A percentile compares a stretch with the other conserved stretches of the same genome.
phyloP scores from a whole-genome alignment of 2,113 vertebrate species.

The Thalassoma bifasciatum region DNA sequence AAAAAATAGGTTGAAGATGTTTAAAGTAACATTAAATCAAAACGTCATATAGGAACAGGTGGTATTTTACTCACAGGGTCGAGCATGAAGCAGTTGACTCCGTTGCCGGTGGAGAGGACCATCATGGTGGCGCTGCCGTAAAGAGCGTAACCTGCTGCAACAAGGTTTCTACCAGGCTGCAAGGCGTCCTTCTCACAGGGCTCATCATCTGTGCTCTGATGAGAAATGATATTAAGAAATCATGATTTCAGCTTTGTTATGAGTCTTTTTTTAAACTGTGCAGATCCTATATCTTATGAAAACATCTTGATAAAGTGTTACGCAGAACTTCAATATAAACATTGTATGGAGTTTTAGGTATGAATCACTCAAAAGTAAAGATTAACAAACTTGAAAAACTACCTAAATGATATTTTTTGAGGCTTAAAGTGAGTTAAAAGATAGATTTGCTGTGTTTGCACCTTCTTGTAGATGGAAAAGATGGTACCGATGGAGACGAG shows the following conservation, averaged over 20 bases:
- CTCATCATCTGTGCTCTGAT: slow-evolving; percentile 82
- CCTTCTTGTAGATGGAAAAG: slow-evolving; percentile 95
- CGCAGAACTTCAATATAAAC: too few species aligned
- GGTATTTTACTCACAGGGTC: slow-evolving; percentile 87
- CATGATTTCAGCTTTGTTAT: too few species aligned
- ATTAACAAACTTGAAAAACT: too few species aligned
- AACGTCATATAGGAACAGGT: too few species aligned
- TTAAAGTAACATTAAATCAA: background rate
- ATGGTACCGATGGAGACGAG: slow-evolving; percentile 96
- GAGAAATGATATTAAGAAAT: background rate
- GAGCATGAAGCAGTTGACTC: slow-evolving; percentile 97
- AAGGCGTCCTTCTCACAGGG: slow-evolving; percentile 90
- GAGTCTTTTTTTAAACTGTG: too few species aligned
- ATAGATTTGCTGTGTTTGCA: slow-evolving; percentile 59
- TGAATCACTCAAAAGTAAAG: too few species aligned
- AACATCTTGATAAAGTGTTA: too few species aligned
- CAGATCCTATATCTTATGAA: too few species aligned
- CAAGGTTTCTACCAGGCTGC: slow-evolving; percentile 89
- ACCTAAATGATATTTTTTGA: too few species aligned
- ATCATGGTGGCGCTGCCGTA: slow-evolving; percentile 97
- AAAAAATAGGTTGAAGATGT: background rate
- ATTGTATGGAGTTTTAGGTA: too few species aligned
- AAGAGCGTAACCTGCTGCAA: slow-evolving; percentile 93
- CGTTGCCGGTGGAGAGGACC: slow-evolving; percentile 87
- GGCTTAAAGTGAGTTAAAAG: too few species aligned